phyloP scores from a whole-genome alignment of 2,888 invertebrate species.

The Chaitophorus viminalis region DNA sequence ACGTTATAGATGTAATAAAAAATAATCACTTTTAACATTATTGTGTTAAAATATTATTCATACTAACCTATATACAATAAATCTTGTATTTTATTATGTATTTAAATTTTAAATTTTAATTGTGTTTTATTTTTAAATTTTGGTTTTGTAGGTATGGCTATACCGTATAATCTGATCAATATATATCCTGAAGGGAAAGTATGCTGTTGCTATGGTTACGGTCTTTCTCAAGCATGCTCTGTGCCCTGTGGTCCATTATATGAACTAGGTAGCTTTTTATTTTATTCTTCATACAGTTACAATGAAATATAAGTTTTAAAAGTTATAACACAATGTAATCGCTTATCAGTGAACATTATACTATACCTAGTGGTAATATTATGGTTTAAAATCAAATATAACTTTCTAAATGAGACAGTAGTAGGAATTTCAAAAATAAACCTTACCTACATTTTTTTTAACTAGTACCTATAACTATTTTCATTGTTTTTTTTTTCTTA shows the following conservation, averaged over 20 bases:
- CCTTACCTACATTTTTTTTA: not conserved
- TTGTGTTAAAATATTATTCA: no score
- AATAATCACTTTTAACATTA: no score
- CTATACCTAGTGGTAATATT: not conserved
- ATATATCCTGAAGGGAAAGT: slow-evolving; percentile 48
- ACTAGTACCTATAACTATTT: not conserved
- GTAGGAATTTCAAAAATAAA: not conserved
- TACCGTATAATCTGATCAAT: slow-evolving; percentile 60
- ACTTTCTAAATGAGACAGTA: not conserved
- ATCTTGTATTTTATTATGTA: not conserved
- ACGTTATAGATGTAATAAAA: no score
- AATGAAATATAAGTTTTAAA: not conserved
- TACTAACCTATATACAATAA: no score
- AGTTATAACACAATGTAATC: not conserved
- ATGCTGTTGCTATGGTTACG: slow-evolving; percentile 59
- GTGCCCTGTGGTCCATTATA: slow-evolving; percentile 59
- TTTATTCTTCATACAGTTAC: not conserved
- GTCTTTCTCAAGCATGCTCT: slow-evolving; percentile 61
- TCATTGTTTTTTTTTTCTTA: not conserved
- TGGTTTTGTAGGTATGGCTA: slow-evolving; percentile 43
- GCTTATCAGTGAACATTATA: not conserved
- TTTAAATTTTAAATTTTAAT: not conserved
- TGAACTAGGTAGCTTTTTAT: not conserved
- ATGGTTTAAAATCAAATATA: not conserved
- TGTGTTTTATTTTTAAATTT: not conserved